Conservation (phyloP, 2,113 vertebrate genomes). For the Malurus melanocephalus region DNA sequence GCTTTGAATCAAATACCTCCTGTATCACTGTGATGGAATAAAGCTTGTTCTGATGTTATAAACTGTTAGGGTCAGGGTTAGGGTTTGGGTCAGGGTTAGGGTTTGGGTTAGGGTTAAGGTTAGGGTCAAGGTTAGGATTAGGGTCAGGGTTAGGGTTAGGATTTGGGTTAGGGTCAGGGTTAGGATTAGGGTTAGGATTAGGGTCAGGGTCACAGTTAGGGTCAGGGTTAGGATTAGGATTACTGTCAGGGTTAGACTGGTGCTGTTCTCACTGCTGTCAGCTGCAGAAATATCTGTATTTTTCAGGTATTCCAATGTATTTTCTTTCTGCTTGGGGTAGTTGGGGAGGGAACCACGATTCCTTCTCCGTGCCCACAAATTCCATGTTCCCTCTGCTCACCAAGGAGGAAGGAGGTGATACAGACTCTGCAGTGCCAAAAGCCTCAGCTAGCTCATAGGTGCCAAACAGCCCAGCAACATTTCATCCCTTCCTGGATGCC, state of each 20-base stretch:
- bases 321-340: neutral
- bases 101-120: too few relatives aligned
- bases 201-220: too few relatives aligned
- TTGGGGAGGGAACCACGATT: neutral
- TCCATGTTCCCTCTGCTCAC: conserved; percentile 31
- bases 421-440: conserved; percentile 54
- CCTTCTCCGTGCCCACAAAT: conserved; percentile 28
- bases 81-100: too few relatives aligned
- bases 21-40: neutral
- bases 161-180: too few relatives aligned
- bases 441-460: conserved; percentile 51
- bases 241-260: too few relatives aligned
- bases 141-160: too few relatives aligned
- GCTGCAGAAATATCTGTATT: neutral
- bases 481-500: conserved; percentile 58
- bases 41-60: neutral
- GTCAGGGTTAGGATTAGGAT: too few relatives aligned
- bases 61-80: neutral
- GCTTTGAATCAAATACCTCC: neutral
- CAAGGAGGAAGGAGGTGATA: conserved; percentile 53
- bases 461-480: conserved; percentile 62
- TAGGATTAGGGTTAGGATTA: too few relatives aligned
- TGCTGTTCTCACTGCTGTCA: neutral
- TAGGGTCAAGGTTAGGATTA: too few relatives aligned
- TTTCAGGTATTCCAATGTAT: neutral